These are phyloP conservation scores for Anguilla rostrata DNA, from an alignment of 2,113 vertebrate species.

Conservation along the genomic window DNA sequence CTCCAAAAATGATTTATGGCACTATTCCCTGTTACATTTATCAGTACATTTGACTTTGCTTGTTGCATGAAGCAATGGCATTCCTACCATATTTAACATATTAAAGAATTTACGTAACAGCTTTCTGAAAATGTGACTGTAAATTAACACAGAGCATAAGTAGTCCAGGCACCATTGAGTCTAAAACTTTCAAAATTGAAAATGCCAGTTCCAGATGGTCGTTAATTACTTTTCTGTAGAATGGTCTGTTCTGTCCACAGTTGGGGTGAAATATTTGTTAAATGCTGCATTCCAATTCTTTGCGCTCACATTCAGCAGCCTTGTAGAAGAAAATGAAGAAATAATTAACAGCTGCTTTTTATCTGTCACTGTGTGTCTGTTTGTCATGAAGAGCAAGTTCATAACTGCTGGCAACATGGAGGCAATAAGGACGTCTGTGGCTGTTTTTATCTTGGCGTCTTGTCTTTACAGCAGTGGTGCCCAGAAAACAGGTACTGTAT, in stretches of 20 bases:
- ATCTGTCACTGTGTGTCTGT: not conserved
- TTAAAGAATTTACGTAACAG: not conserved
- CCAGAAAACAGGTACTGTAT: constrained; percentile 16
- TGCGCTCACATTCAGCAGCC: not conserved
- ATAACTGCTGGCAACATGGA: constrained; percentile 13
- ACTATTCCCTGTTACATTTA: not conserved
- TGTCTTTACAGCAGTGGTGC: not conserved
- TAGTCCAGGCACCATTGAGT: not conserved
- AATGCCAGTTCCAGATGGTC: not conserved
- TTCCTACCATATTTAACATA: not conserved
- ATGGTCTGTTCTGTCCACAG: not conserved
- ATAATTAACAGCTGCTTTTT: not conserved
- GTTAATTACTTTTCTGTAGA: no score
- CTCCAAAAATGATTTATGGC: not conserved
- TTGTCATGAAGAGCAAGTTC: constrained; percentile 8
- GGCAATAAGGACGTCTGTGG: not conserved
- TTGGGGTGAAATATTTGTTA: not conserved
- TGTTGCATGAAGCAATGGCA: not conserved
- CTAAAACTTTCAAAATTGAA: not conserved
- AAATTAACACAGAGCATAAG: not conserved
- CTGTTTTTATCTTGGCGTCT: not conserved
- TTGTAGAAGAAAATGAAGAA: not conserved
- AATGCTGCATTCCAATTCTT: not conserved
- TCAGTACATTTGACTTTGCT: not conserved
- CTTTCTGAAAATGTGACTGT: not conserved